Percentiles rank a stretch among this genome's conserved stretches.
Conservation (phyloP, 2,113 vertebrate species). For the Rhineura floridana region DNA sequence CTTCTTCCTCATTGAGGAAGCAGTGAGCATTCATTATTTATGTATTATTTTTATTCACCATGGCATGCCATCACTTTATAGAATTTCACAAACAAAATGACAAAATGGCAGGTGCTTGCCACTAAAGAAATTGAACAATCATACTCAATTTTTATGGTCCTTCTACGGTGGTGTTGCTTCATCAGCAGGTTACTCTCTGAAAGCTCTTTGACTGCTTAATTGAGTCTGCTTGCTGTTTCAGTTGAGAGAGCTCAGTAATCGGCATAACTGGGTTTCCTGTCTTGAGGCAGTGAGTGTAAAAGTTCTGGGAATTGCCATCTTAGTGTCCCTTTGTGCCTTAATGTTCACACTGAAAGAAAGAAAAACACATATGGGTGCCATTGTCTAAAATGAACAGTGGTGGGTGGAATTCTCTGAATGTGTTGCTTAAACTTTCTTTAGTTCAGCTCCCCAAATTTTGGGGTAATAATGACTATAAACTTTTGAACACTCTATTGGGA, state of each 20-base stretch:
- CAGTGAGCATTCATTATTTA: not conserved
- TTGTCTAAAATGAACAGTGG: not conserved
- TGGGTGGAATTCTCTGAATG: not conserved
- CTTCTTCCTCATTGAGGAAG: not conserved
- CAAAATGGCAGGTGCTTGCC: not conserved
- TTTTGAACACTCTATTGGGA: not conserved
- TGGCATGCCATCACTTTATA: too few species aligned
- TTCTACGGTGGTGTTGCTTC: not conserved
- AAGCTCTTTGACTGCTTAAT: not conserved
- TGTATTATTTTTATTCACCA: too few species aligned
- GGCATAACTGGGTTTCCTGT: not conserved
- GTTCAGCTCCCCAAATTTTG: not conserved
- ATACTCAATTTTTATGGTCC: too few species aligned
- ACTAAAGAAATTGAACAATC: not conserved
- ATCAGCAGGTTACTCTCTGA: not conserved
- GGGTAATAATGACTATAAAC: not conserved
- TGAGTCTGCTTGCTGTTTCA: not conserved
- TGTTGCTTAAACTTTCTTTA: slow-evolving; percentile 10
- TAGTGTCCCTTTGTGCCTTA: not conserved
- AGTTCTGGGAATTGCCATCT: not conserved
- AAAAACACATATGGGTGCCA: slow-evolving; percentile 6
- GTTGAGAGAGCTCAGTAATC: not conserved
- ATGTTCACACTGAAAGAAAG: not conserved
- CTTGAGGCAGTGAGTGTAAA: not conserved
- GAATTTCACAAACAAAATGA: too few species aligned